These are phyloP conservation scores for Wasmannia auropunctata DNA, from an alignment of 1,140 invertebrate genomes.

Conservation along the genomic window DNA sequence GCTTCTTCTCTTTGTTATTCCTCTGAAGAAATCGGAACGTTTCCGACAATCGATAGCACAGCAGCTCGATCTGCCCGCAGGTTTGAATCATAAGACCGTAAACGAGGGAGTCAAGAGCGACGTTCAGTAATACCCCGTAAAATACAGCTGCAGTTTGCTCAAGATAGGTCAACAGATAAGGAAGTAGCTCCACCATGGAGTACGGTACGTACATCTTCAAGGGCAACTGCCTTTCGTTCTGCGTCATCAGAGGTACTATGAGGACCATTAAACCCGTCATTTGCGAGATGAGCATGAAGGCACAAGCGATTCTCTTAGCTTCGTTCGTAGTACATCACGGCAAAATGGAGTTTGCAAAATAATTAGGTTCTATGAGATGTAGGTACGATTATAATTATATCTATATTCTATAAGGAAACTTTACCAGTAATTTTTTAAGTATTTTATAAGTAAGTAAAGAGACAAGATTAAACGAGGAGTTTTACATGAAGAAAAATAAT, in stretches of 20 bases:
- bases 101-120: slow-evolving; percentile 42
- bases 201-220: slow-evolving; percentile 33
- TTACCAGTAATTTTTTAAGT: neutral
- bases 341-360: slow-evolving; percentile 20
- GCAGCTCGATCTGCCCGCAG: slow-evolving; percentile 49
- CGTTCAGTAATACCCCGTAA: slow-evolving; percentile 20
- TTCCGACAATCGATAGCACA: slow-evolving; percentile 28
- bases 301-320: slow-evolving; percentile 27
- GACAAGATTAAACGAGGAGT: too few species aligned
- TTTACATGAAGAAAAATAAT: neutral
- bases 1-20: neutral
- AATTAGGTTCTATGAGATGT: neutral
- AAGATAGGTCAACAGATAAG: slow-evolving; percentile 38
- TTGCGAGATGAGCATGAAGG: slow-evolving; percentile 17
- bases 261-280: neutral
- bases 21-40: neutral
- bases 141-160: neutral
- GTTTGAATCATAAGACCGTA: slow-evolving; percentile 56
- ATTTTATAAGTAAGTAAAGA: too few species aligned
- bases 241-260: neutral
- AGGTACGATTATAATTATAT: neutral
- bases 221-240: neutral
- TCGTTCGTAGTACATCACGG: neutral
- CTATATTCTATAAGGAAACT: neutral
- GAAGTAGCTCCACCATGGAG: slow-evolving; percentile 8